Base-by-base conservation (phyloP, 2,113 vertebrate genomes). In the Noturus placidus region DNA sequence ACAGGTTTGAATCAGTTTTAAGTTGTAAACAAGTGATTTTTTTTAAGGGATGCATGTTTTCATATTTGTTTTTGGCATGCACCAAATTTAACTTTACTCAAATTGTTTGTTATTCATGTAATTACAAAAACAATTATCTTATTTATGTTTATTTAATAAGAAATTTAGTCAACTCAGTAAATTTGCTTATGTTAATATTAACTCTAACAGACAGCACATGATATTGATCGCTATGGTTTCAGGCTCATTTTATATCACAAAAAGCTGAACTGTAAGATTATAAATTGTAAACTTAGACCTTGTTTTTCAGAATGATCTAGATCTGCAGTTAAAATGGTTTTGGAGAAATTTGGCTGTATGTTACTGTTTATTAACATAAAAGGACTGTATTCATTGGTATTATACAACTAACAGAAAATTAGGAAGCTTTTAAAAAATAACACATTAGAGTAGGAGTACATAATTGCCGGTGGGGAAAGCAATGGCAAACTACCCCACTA, bases 1-100 rank as follows among this genome's bases (percentile, higher is more conserved):
- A 65, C 67, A 87, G 89, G 83, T 84, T 88, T 88, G 84, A 89
- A 59, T 67, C n/a, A 8, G 33, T 74, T 25, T 15, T 67, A 19
- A 50, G 33, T 84, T 72, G 22, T 19, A 46, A 84, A 19, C 5
- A 3, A 22, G 7, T 78, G 11, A 65, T 20, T 79, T 79, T 79
- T 13, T 59, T 79, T 54, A 46, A 65, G 4, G 4, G 17, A 42
- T 11, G 65, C 65, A 35, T 30, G 14, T 50, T 50, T 50, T 50
- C 33, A 22, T 42, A 10, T 42, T 22, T 3, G 3, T 27, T 81
- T 81, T 59, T 81, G 17, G 27, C 77, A 79, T 33, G 33, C 54
- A 57, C 30, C 3, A 59, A 25, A 38, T 57, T 57, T 38, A 81
- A 81, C 20, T 3, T 81, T 81, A 35, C 19, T 57, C 17, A 80